Conservation (phyloP, 2,797 vertebrate species). For the Dendrocincla tyrannina region DNA sequence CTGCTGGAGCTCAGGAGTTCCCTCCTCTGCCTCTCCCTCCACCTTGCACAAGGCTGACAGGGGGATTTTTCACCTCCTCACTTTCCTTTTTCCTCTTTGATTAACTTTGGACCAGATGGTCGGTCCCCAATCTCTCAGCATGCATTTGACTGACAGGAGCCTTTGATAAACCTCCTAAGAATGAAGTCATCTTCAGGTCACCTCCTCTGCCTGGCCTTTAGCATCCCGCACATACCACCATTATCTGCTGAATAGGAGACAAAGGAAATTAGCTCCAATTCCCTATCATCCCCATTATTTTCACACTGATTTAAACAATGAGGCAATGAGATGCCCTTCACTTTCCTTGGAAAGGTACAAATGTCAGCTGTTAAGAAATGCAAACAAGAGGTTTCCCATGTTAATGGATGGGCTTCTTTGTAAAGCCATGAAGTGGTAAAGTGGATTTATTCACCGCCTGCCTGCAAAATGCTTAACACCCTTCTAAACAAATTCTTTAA, state of each 20-base stretch:
- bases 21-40: slow-evolving; percentile 50
- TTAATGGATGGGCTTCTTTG: slow-evolving; percentile 77
- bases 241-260: slow-evolving; percentile 84
- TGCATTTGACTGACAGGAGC: slow-evolving; percentile 93
- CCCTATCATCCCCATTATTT: slow-evolving; percentile 76
- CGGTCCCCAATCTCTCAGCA: slow-evolving; percentile 90
- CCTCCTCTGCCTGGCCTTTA: slow-evolving; percentile 78
- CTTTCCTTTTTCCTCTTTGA: slow-evolving; percentile 84
- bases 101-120: slow-evolving; percentile 95
- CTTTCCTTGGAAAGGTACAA: slow-evolving; percentile 79
- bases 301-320: slow-evolving; percentile 80
- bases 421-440: slow-evolving; percentile 64
- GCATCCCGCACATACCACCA: slow-evolving; percentile 77
- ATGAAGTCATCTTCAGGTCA: slow-evolving; percentile 86
- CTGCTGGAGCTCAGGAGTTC: slow-evolving; percentile 9
- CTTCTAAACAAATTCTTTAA: slow-evolving; percentile 67
- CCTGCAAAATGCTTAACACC: slow-evolving; percentile 57
- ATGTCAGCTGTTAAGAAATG: slow-evolving; percentile 83
- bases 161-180: slow-evolving; percentile 89
- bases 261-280: slow-evolving; percentile 82
- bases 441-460: slow-evolving; percentile 56
- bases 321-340: slow-evolving; percentile 81
- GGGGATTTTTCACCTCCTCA: slow-evolving; percentile 74
- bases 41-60: slow-evolving; percentile 69
- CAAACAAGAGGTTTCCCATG: slow-evolving; percentile 77